These are phyloP conservation scores for Cherax quadricarinatus DNA, from an alignment of 1,140 invertebrate species.

Conservation along the genomic window DNA sequence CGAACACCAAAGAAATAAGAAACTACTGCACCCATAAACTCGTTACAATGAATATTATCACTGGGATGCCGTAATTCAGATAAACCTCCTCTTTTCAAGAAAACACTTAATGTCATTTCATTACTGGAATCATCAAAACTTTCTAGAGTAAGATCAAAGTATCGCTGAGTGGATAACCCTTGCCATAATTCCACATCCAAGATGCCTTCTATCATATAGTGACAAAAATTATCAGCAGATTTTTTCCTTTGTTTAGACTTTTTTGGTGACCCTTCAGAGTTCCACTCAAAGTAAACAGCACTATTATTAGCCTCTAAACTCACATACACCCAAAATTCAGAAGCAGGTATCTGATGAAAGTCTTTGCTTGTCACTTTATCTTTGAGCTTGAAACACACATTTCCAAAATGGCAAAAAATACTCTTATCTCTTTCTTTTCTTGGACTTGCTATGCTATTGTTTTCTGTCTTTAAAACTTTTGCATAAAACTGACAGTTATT, in stretches of 20 bases:
- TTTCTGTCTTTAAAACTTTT: constrained; percentile 23
- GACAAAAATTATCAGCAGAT: constrained; percentile 70
- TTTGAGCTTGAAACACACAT: constrained; percentile 49
- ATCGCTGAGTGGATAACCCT: constrained; percentile 58
- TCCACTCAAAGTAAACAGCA: constrained; percentile 76
- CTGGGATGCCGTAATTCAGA: constrained; percentile 57
- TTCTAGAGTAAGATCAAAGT: constrained; percentile 62
- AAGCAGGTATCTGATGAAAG: constrained; percentile 52
- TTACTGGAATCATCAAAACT: constrained; percentile 18
- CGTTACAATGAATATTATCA: constrained; percentile 42
- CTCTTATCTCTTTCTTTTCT: constrained; percentile 33
- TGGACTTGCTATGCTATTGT: constrained; percentile 12
- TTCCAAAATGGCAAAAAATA: constrained; percentile 61
- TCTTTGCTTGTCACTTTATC: constrained; percentile 23
- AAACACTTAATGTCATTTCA: constrained; percentile 54
- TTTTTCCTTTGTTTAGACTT: constrained; percentile 63
- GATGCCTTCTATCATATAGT: constrained; percentile 73
- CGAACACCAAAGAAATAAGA: constrained; percentile 55
- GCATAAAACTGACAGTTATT: constrained; percentile 64
- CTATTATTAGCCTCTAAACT: constrained; percentile 73
- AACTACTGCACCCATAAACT: constrained; percentile 54
- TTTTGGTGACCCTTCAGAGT: constrained; percentile 63
- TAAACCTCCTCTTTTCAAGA: constrained; percentile 59
- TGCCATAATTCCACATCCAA: constrained; percentile 71
- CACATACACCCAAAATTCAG: constrained; percentile 76